Base-by-base conservation (phyloP, 2,888 invertebrate genomes). In the Pheosia tremula region DNA sequence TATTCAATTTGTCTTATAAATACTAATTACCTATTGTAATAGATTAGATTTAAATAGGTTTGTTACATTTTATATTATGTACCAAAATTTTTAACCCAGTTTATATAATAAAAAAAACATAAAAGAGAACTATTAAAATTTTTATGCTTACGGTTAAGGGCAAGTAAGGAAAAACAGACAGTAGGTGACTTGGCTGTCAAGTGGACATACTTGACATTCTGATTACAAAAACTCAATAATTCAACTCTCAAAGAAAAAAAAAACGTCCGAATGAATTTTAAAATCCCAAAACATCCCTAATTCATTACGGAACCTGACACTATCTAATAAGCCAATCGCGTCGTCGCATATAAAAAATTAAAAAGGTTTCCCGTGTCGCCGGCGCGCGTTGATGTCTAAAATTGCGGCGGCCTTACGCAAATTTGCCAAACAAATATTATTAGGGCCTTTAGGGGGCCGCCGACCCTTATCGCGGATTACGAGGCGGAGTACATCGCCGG, bases 301-400 rank as follows among this genome's bases (percentile, higher is more conserved):
- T 73, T 75, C 68, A 74, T 74, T 73, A 72, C 60, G 55, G 70
- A 67, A 53, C 9, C 4, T 58, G 61, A 66, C 68, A 58, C 58
- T 70, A 71, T 74, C 75, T 69, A 64, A 52, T 60, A 61, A 56
- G 45, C 24, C 56, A 45, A 56, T 56, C 56, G 61, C 60, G 61
- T 65, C 60, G 61, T 65, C 71, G 69, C 64, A 62, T 64, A 58
- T 59, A 60, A 61, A 61, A 57, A 70, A 72, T 63, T 60, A 60
- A 61, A 67, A 65, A 68, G 66, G 62, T 66, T 59, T 52, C 43
- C 59, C 55, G 56, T 56, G 55, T 55, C 56, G 56, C 61, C 60
- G 52, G 59, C 64, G 72, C 78, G 83, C 86, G 83, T 82, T 85
- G 84, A 87, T 81, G 87, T 86, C 81, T 85, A 82, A 87, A 86